Percentiles rank a stretch among this genome's conserved stretches.
Evolutionary conservation across 2,888 invertebrate genomes (phyloP).

Genomic region (Oxytorus armatus): DNA sequence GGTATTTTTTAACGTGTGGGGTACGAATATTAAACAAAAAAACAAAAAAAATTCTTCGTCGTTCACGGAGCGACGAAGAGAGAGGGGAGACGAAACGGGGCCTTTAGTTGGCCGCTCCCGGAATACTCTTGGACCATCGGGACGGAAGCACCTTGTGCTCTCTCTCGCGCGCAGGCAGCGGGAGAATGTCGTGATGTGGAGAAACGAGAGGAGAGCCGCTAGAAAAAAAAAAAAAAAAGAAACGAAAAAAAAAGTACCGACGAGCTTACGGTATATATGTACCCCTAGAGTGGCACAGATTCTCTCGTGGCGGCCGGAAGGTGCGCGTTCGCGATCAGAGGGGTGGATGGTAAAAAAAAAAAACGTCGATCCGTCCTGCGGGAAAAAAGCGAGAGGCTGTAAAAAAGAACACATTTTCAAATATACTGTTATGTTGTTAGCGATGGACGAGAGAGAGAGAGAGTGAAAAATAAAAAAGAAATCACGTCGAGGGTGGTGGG

Average conservation of each 20-base stretch:
- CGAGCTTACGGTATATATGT: constrained; percentile 80
- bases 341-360: constrained; percentile 74
- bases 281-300: constrained; percentile 82
- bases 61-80: constrained; percentile 9
- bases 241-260: constrained; percentile 65
- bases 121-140: constrained; percentile 73
- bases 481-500: constrained; percentile 52
- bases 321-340: constrained; percentile 62
- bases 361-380: constrained; percentile 53
- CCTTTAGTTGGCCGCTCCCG: constrained; percentile 66
- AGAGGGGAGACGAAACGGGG: not conserved
- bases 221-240: constrained; percentile 60
- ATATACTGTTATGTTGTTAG: constrained; percentile 81
- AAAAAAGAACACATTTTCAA: constrained; percentile 77
- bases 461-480: constrained; percentile 27
- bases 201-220: constrained; percentile 61
- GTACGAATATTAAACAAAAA: constrained; percentile 31
- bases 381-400: no score
- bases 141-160: constrained; percentile 81
- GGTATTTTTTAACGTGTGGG: constrained; percentile 5
- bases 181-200: constrained; percentile 49
- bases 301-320: constrained; percentile 74
- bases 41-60: constrained; percentile 56
- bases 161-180: constrained; percentile 54
- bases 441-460: constrained; percentile 39